Evolutionary conservation across 2,888 invertebrate genomes (phyloP).

Genomic region (Platerodrilus igneus): DNA sequence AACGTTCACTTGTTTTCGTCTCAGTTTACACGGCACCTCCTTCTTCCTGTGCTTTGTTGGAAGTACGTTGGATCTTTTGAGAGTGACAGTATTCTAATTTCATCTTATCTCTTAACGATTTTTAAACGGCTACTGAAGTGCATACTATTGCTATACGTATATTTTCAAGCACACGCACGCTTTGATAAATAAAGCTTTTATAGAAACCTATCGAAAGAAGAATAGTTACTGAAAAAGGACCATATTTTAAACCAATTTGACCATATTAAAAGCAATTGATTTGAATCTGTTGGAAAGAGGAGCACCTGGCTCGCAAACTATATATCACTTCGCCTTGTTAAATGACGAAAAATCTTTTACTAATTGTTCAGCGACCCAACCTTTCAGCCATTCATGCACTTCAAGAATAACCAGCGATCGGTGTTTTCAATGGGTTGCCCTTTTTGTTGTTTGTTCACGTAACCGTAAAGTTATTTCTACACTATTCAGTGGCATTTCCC

Average conservation of each 20-base stretch:
- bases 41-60: constrained; percentile 41
- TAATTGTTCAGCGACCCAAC: constrained; percentile 41
- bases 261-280: constrained; percentile 46
- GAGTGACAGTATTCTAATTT: constrained; percentile 37
- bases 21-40: constrained; percentile 40
- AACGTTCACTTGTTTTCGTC: constrained; percentile 40
- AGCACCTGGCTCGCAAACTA: constrained; percentile 40
- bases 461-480: constrained; percentile 40
- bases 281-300: constrained; percentile 29
- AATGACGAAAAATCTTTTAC: constrained; percentile 46
- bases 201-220: constrained; percentile 3
- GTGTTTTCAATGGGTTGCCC: constrained; percentile 39
- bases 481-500: too few relatives aligned
- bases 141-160: constrained; percentile 5
- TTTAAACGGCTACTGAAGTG: constrained; percentile 20
- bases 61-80: constrained; percentile 39
- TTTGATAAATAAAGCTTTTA: background rate
- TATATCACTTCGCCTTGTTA: constrained; percentile 42
- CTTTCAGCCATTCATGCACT: constrained; percentile 37
- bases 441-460: constrained; percentile 41
- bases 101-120: constrained; percentile 33
- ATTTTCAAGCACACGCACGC: background rate
- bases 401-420: constrained; percentile 31
- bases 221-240: constrained; percentile 34
- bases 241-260: constrained; percentile 48